These are phyloP conservation scores for Crocallis elinguaria DNA, from an alignment of 2,888 invertebrate species.

Conservation along the genomic window DNA sequence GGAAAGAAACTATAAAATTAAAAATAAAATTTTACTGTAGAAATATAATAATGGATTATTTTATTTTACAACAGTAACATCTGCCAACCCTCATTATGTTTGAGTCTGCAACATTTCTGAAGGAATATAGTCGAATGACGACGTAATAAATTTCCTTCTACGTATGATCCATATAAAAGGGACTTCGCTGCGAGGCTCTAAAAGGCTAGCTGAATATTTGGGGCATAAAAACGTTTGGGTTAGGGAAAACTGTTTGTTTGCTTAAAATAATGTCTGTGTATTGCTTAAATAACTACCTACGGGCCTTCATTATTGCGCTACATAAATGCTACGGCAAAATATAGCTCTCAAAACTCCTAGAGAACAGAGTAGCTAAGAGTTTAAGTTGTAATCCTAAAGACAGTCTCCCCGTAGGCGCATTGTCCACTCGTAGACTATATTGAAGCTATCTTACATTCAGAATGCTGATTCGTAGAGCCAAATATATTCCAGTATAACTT, in stretches of 20 bases:
- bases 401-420: no score
- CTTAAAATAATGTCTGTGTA: not conserved
- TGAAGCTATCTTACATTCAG: no score
- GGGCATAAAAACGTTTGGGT: slow-evolving; percentile 22
- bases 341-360: no score
- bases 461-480: no score
- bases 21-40: no score
- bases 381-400: no score
- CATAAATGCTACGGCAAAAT: no score
- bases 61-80: slow-evolving; percentile 49
- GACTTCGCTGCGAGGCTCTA: slow-evolving; percentile 25
- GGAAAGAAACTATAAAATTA: no score
- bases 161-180: slow-evolving; percentile 72
- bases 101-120: slow-evolving; percentile 61
- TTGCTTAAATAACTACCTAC: not conserved
- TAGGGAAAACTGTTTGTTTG: slow-evolving; percentile 12
- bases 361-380: no score
- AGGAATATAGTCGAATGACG: slow-evolving; percentile 70
- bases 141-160: slow-evolving; percentile 64
- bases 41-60: no score
- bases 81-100: slow-evolving; percentile 68
- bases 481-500: no score
- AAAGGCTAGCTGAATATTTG: slow-evolving; percentile 29
- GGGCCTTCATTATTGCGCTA: not conserved
- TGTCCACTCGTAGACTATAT: no score